These are phyloP conservation scores for Drosophila yooni DNA, from an alignment of 2,888 invertebrate species.

Conservation along the genomic window DNA sequence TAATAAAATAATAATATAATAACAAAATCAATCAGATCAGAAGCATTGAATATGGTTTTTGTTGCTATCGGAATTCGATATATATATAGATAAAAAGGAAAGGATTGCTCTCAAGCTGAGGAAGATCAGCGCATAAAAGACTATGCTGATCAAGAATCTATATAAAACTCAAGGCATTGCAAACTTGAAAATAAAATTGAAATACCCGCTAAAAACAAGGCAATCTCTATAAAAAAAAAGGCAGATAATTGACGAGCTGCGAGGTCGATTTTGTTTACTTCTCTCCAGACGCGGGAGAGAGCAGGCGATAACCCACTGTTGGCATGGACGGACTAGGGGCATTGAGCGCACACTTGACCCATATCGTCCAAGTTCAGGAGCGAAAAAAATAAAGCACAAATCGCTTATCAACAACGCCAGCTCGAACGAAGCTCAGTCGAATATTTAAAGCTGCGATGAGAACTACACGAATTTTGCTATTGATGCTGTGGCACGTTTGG, in stretches of 20 bases:
- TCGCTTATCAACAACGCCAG: conserved; percentile 49
- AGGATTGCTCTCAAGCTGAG: no score
- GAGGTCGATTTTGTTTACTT: conserved; percentile 56
- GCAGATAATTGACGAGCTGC: conserved; percentile 2
- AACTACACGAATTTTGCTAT: conserved; percentile 42
- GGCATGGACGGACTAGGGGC: conserved; percentile 10
- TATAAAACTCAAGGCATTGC: neutral
- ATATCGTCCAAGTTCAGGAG: conserved; percentile 68
- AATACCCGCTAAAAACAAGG: neutral
- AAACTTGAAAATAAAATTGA: neutral
- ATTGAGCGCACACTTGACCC: conserved; percentile 66
- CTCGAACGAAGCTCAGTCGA: conserved; percentile 46
- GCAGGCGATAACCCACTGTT: conserved; percentile 53
- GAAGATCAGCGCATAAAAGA: neutral
- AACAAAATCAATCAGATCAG: neutral
- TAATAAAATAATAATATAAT: neutral
- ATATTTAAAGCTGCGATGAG: conserved; percentile 53
- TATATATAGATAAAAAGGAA: no score
- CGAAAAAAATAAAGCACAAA: conserved; percentile 25
- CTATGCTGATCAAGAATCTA: neutral
- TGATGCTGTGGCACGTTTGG: neutral
- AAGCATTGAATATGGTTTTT: no score
- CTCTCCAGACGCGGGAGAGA: conserved; percentile 16
- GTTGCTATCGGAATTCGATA: no score
- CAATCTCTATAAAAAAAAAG: neutral